Evolutionary conservation across 2,797 vertebrate species (phyloP).

Genomic region (Tympanoctomys barrerae): DNA sequence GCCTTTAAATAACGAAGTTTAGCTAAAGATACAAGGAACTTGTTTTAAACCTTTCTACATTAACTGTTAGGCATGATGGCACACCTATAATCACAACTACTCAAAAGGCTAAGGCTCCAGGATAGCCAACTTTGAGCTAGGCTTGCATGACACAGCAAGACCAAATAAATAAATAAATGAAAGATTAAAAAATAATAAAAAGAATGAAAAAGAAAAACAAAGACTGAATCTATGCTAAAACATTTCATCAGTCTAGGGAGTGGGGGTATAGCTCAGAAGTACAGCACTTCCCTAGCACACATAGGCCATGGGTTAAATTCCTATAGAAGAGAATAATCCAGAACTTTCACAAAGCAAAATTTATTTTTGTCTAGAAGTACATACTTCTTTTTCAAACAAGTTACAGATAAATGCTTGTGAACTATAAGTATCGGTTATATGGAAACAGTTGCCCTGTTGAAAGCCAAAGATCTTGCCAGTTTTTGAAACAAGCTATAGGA

Average conservation of each 20-base stretch:
- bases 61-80: not conserved
- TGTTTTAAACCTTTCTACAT: not conserved
- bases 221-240: not conserved
- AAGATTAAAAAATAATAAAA: not conserved
- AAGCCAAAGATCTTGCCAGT: not conserved
- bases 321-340: not conserved
- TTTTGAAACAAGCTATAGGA: not conserved
- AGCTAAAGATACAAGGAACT: constrained; percentile 14
- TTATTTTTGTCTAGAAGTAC: constrained; percentile 6
- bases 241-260: not conserved
- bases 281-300: not conserved
- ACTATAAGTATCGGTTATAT: not conserved
- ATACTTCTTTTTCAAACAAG: constrained; percentile 5
- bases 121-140: not conserved
- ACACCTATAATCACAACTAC: not conserved
- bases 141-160: not conserved
- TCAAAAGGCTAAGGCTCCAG: not conserved
- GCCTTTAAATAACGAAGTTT: constrained; percentile 50
- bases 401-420: not conserved
- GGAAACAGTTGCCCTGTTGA: not conserved
- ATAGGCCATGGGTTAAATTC: not conserved
- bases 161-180: too few species aligned
- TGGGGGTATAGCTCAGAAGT: not conserved
- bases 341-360: constrained; percentile 32
- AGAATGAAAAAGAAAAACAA: not conserved